Conservation (phyloP, 2,113 vertebrate genomes). For the Cyphomyrus discorhynchus region DNA sequence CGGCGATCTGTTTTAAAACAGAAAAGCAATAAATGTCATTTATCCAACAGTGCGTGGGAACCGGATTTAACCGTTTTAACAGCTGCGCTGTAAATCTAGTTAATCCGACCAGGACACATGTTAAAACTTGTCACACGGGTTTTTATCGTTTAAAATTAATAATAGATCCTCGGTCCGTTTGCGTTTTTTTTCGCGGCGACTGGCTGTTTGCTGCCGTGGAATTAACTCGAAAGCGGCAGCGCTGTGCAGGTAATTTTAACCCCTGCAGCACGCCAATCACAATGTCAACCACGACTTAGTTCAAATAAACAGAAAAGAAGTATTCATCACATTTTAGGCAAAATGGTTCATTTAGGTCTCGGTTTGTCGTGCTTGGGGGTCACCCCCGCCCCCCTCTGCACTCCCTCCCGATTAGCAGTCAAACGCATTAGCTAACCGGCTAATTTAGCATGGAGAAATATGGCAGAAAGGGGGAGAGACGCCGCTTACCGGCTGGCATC, state of each 20-base stretch:
- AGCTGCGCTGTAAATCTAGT: not conserved
- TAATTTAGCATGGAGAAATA: not conserved
- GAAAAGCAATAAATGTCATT: not conserved
- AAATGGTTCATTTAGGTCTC: not conserved
- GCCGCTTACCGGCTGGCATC: conserved; percentile 56
- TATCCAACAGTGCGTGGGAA: not conserved
- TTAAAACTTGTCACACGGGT: not conserved
- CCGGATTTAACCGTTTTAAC: not conserved
- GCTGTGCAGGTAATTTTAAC: not conserved
- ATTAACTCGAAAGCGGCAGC: not conserved
- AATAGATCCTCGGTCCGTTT: not conserved
- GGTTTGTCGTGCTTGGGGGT: not conserved
- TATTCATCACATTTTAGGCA: not conserved
- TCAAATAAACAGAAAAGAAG: not conserved
- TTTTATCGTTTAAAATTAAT: not conserved
- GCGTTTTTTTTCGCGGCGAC: not conserved
- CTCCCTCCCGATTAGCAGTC: not conserved
- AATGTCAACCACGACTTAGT: not conserved
- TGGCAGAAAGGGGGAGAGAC: not conserved
- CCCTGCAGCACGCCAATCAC: not conserved
- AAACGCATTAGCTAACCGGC: not conserved
- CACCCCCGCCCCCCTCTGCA: not conserved
- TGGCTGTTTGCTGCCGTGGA: not conserved
- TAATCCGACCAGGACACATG: not conserved
- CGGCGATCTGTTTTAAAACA: not conserved